Percentiles rank a stretch among this genome's conserved stretches.
Conservation (phyloP, 2,888 invertebrate genomes). For the Protodeltote pygarga region DNA sequence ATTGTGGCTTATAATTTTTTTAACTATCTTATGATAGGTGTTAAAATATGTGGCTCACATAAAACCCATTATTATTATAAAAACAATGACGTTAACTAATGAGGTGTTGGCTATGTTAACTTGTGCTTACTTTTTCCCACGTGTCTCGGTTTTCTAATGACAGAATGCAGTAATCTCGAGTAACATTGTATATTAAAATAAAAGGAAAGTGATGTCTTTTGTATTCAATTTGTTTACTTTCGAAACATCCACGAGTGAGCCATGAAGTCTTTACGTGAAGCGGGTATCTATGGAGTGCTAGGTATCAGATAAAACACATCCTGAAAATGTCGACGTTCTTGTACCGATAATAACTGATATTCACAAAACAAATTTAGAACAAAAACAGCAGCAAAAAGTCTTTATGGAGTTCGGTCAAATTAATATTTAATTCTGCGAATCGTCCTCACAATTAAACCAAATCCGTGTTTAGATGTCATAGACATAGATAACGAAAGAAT, state of each 20-base stretch:
- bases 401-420: conserved; percentile 20
- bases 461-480: conserved; percentile 72
- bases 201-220: conserved; percentile 61
- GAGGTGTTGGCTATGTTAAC: conserved; percentile 4
- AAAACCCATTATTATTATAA: too few species aligned
- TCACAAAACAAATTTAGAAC: conserved; percentile 21
- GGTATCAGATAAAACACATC: conserved; percentile 28
- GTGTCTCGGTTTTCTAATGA: conserved; percentile 30
- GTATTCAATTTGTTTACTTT: conserved; percentile 60
- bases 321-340: conserved; percentile 20
- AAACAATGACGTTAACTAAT: too few species aligned
- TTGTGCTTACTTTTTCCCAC: conserved; percentile 35
- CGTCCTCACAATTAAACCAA: conserved; percentile 55
- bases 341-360: conserved; percentile 6
- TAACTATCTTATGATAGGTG: too few species aligned
- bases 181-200: conserved; percentile 40
- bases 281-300: conserved; percentile 32
- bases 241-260: conserved; percentile 59
- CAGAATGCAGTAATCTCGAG: conserved; percentile 21
- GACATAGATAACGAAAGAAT: conserved; percentile 71
- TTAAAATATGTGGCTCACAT: too few species aligned
- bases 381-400: conserved; percentile 20
- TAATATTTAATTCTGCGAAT: conserved; percentile 40
- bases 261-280: conserved; percentile 46
- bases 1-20: neutral